phyloP scores from a whole-genome alignment of 2,113 vertebrate species.

The Zapus hudsonius region DNA sequence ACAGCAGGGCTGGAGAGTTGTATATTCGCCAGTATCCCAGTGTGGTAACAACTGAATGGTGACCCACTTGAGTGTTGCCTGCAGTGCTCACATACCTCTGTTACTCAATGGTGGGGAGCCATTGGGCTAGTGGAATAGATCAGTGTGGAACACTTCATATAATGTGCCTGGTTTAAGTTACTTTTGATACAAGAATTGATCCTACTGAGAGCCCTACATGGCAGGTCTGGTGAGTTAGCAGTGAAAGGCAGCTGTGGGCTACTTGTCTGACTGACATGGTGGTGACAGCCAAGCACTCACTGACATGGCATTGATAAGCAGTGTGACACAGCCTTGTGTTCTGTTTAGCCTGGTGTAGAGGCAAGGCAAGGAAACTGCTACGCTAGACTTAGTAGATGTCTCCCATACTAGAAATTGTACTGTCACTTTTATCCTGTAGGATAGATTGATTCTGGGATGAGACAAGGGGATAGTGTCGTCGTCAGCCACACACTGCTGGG shows the following conservation, averaged over 20 bases:
- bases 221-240: neutral
- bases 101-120: conserved; percentile 14
- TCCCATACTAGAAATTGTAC: neutral
- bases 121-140: neutral
- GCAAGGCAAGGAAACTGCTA: neutral
- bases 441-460: neutral
- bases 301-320: neutral
- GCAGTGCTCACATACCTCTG: neutral
- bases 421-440: neutral
- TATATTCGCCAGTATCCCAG: neutral
- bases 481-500: no score
- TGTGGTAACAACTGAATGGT: neutral
- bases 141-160: neutral
- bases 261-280: neutral
- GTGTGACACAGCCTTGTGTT: neutral
- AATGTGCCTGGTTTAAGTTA: neutral
- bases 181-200: neutral
- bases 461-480: neutral
- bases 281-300: neutral
- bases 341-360: neutral
- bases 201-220: neutral
- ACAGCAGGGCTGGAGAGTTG: neutral
- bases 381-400: neutral
- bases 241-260: neutral
- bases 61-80: neutral